phyloP scores from a whole-genome alignment of 2,888 invertebrate genomes.

The Epinotia brunnichana region DNA sequence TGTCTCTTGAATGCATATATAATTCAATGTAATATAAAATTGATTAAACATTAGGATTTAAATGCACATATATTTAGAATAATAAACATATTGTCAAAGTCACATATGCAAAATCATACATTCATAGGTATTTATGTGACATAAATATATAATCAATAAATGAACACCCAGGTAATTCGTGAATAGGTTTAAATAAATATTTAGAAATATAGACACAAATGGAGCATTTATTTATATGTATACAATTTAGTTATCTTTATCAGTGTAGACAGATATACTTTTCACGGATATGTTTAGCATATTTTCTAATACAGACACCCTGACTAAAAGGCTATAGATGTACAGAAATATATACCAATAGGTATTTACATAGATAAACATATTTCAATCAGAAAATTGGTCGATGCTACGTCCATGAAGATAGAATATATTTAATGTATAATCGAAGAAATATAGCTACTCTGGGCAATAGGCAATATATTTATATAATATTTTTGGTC shows the following conservation, averaged over 20 bases:
- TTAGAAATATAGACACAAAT: constrained; percentile 13
- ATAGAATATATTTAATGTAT: constrained; percentile 55
- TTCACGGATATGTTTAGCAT: constrained; percentile 48
- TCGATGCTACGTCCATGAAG: constrained; percentile 51
- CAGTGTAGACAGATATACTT: constrained; percentile 37
- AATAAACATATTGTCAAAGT: constrained; percentile 75
- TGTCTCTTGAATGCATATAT: constrained; percentile 30
- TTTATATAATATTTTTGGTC: constrained; percentile 44
- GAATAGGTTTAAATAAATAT: constrained; percentile 8
- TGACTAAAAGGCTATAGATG: constrained; percentile 58
- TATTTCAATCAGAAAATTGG: constrained; percentile 52
- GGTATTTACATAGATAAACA: constrained; percentile 43
- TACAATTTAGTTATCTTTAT: constrained; percentile 32
- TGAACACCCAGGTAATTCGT: constrained; percentile 15
- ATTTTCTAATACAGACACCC: constrained; percentile 56
- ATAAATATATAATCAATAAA: constrained; percentile 32
- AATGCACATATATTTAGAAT: constrained; percentile 26
- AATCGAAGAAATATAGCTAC: constrained; percentile 48
- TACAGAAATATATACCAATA: constrained; percentile 44
- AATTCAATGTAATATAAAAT: constrained; percentile 6
- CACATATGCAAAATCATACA: constrained; percentile 64
- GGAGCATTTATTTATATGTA: neutral
- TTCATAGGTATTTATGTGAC: constrained; percentile 37
- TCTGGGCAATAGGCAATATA: constrained; percentile 54
- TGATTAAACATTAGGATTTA: constrained; percentile 2